Conservation (phyloP, 1,140 invertebrate genomes). For the Maconellicoccus hirsutus region DNA sequence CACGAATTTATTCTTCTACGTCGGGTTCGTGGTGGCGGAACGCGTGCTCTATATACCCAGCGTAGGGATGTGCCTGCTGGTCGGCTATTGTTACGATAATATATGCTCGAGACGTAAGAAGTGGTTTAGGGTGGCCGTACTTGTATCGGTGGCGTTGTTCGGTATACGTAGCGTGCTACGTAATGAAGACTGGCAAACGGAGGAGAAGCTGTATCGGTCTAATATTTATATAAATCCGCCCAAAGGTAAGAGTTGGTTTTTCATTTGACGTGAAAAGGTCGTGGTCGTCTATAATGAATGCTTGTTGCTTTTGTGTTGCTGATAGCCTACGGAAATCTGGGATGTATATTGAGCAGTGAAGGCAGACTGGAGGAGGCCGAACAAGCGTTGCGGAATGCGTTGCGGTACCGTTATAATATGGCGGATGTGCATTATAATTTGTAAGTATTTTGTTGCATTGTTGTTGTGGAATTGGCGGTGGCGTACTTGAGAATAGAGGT, state of each 20-base stretch:
- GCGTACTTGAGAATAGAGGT: too few relatives aligned
- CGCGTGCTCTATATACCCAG: conserved; percentile 87
- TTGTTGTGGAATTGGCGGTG: too few relatives aligned
- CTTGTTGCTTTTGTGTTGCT: conserved; percentile 32
- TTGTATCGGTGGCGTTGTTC: conserved; percentile 16
- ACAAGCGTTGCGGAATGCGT: conserved; percentile 69
- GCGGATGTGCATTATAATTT: conserved; percentile 92
- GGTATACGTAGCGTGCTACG: conserved; percentile 62
- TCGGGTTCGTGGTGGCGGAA: conserved; percentile 93
- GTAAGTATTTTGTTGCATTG: conserved; percentile 57
- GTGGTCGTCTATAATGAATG: too few relatives aligned
- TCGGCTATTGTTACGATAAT: conserved; percentile 49
- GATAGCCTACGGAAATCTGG: conserved; percentile 83
- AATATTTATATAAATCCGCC: conserved; percentile 85
- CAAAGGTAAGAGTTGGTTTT: conserved; percentile 92
- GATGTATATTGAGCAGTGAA: conserved; percentile 74
- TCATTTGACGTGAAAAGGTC: too few relatives aligned
- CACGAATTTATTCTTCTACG: conserved; percentile 87
- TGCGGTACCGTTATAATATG: conserved; percentile 81
- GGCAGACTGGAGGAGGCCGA: conserved; percentile 73
- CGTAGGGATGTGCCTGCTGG: conserved; percentile 81
- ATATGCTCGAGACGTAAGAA: conserved; percentile 33
- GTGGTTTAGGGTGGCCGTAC: conserved; percentile 26
- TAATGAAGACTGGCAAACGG: conserved; percentile 81
- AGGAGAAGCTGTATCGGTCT: conserved; percentile 82